Evolutionary conservation across 2,888 invertebrate genomes (phyloP).

Genomic region (Nephrotoma appendiculata): DNA sequence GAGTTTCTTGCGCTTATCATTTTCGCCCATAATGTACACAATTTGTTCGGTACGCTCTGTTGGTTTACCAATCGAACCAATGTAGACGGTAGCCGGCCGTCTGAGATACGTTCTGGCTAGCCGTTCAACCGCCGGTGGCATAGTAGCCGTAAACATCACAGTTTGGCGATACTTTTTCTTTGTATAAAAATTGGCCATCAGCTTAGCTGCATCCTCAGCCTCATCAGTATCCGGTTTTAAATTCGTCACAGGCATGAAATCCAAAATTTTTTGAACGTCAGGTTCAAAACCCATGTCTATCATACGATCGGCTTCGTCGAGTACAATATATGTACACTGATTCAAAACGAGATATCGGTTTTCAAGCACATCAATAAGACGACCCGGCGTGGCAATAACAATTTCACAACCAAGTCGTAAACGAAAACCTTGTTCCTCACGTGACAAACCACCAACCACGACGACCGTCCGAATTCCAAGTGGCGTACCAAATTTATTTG

Average conservation of each 20-base stretch:
- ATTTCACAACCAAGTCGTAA: slow-evolving; percentile 96
- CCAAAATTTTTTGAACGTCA: slow-evolving; percentile 93
- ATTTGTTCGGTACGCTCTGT: slow-evolving; percentile 97
- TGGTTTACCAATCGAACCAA: slow-evolving; percentile 93
- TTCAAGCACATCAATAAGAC: slow-evolving; percentile 95
- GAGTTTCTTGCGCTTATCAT: slow-evolving; percentile 91
- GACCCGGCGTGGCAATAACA: slow-evolving; percentile 98
- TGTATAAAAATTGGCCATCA: slow-evolving; percentile 86
- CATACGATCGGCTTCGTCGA: slow-evolving; percentile 97
- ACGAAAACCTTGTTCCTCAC: slow-evolving; percentile 97
- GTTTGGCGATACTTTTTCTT: slow-evolving; percentile 98
- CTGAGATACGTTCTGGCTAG: slow-evolving; percentile 88
- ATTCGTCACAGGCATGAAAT: slow-evolving; percentile 96
- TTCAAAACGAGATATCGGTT: slow-evolving; percentile 93
- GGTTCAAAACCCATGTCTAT: slow-evolving; percentile 99
- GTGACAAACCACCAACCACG: slow-evolving; percentile 93
- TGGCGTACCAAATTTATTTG: slow-evolving; percentile 90
- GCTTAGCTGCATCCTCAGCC: slow-evolving; percentile 83
- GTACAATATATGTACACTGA: slow-evolving; percentile 95
- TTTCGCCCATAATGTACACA: slow-evolving; percentile 87
- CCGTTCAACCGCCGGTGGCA: slow-evolving; percentile 96
- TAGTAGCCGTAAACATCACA: slow-evolving; percentile 99
- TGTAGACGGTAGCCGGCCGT: slow-evolving; percentile 93
- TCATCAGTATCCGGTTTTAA: slow-evolving; percentile 96
- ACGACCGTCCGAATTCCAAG: slow-evolving; percentile 88